Evolutionary conservation across 2,888 invertebrate species (phyloP).

Genomic region (Ornithoptera priamus): DNA sequence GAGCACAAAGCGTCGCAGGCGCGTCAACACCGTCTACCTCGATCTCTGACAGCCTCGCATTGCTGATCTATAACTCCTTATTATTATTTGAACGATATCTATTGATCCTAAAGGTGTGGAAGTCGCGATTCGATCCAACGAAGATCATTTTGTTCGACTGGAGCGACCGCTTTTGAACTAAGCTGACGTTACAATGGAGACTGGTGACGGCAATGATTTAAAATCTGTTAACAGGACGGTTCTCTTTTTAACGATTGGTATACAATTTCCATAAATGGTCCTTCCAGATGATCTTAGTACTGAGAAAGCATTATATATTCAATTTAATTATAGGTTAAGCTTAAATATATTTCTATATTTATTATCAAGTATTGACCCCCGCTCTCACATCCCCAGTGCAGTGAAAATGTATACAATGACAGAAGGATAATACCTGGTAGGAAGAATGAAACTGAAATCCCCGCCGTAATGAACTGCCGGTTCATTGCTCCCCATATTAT

Average conservation of each 20-base stretch:
- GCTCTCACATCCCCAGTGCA: constrained; percentile 31
- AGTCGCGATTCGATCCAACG: constrained; percentile 67
- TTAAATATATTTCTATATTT: constrained; percentile 22
- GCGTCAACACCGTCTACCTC: constrained; percentile 44
- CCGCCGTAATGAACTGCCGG: constrained; percentile 55
- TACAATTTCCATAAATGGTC: constrained; percentile 79
- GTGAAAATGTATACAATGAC: constrained; percentile 50
- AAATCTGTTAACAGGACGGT: constrained; percentile 80
- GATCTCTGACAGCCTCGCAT: constrained; percentile 45
- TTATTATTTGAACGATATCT: constrained; percentile 80
- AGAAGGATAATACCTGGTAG: constrained; percentile 49
- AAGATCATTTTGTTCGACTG: constrained; percentile 78
- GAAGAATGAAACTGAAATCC: constrained; percentile 57
- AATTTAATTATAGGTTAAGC: constrained; percentile 54
- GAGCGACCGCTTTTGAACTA: constrained; percentile 77
- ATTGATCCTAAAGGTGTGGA: constrained; percentile 78
- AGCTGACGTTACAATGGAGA: constrained; percentile 78
- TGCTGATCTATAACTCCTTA: constrained; percentile 78
- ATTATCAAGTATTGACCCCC: constrained; percentile 21
- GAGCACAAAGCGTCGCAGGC: constrained; percentile 44
- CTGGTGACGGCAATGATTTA: constrained; percentile 79
- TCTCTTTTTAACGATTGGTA: constrained; percentile 80
- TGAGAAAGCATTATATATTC: constrained; percentile 63
- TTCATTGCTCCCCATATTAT: constrained; percentile 58
- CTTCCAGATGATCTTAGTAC: constrained; percentile 67